Evolutionary conservation across 2,888 invertebrate species (phyloP), one percentile per base, ranked within the genome.

Genomic region (Sisyra nigra): DNA sequence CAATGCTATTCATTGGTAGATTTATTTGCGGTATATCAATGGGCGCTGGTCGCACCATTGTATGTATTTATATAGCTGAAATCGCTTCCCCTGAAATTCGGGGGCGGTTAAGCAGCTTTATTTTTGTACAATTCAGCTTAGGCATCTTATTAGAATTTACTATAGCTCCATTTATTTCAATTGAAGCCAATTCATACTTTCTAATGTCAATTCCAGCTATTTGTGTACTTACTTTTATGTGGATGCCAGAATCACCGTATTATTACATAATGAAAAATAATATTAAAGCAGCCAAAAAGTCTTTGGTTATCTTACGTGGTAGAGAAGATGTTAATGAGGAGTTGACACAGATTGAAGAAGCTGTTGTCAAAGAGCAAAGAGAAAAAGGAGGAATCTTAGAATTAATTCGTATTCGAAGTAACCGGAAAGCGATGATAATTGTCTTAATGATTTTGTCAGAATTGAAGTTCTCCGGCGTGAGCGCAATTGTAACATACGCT

Each of bases 401-500:
- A 53, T 57, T 76, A 29, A 54, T 76, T 43, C 61, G 63, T 15
- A 68, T 69, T 50, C 65, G 65, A 33, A 69, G 67, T 1, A 74
- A 74, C 53, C 67, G 72, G 48, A 72, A 71, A 59, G 80, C 80
- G 1, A 60, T 80, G 51, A 63, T 71, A 50, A 71, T 81, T 42
- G 68, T 72, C 24, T 57, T 77, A 17, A 70, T 72, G 10, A 60
- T 81, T 6, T 63, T 70, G 55, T 55, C 66, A 3, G 61, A 71
- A 18, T 72, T 73, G 44, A 60, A 61, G 47, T 52, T 76, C 18
- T 72, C 72, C 50, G 77, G 77, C 2, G 72, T 72, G 41, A 74
- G 73, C 19, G 74, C 74, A 1, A 67, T 77, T 2, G 69, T 74
- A 0, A 71, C 75, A 7, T 76, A 76, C 52, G 70, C 74, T 2